Base-by-base conservation (phyloP, 2,113 vertebrate species). In the Salvelinus alpinus region DNA sequence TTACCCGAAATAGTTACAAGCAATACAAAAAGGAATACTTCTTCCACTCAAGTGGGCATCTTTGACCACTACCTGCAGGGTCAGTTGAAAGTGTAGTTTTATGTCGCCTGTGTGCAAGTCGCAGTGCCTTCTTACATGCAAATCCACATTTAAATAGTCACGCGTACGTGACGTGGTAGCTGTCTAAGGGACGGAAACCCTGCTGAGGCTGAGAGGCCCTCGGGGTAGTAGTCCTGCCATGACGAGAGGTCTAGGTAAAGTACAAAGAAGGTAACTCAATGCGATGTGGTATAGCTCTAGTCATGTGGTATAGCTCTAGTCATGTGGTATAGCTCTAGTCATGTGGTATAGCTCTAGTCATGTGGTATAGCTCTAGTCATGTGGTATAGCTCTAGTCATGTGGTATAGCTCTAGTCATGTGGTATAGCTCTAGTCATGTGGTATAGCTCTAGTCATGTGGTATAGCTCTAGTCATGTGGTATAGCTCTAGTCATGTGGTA, bases 91-190 rank as follows among this genome's bases (percentile, higher is more conserved):
- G 66, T 74, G 71, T 84, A 75, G 69, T 85, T 89, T 86, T 86
- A 74, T 82, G 27, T 25, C 67, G 80, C 90, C 82, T 86, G 84
- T 91, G 83, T 88, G 85, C 74, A 84, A 91, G 87, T 92, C 85
- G 86, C 88, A 92, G 93, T 94, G 93, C 92, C 92, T 94, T 94
- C 82, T 84, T 86, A 85, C 87, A 92, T 89, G 84, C 89, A 91
- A 91, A 91, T 89, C 14, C 51, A 87, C 88, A 91, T 89, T 90
- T 81, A 84, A 92, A 89, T 78, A 81, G 86, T 81, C 87, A 91
- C 78, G 86, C 88, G 86, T 91, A 92, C 88, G 89, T 87, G 90
- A 90, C 87, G 86, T 83, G 85, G 22, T 22, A 25, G 13, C 16
- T 18, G 2, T 22, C 9, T 64, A 16, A 22, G 60, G 22, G 60